These are phyloP conservation scores for Oligia strigilis DNA, from an alignment of 2,888 invertebrate genomes.

Conservation along the genomic window DNA sequence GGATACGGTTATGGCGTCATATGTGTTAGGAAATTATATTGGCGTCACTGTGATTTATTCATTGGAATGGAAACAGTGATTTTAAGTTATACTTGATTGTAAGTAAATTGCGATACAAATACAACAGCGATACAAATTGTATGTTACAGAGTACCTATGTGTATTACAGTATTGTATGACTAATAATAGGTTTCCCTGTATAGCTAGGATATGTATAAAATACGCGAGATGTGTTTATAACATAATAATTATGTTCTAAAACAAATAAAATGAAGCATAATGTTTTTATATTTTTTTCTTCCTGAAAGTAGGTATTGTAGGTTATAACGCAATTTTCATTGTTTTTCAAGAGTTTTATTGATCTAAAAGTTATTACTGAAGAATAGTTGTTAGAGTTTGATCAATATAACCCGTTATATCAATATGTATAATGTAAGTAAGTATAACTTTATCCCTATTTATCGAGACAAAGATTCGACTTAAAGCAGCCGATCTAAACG, in stretches of 20 bases:
- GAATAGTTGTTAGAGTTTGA: background rate
- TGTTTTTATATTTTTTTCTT: background rate
- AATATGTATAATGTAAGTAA: no score
- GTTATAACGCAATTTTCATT: no score
- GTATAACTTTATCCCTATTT: background rate
- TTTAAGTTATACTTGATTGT: background rate
- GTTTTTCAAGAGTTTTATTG: background rate
- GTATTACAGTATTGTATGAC: no score
- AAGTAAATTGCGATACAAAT: no score
- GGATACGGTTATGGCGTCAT: background rate
- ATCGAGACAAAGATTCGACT: background rate
- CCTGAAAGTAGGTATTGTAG: background rate
- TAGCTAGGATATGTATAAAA: no score
- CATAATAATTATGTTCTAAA: background rate
- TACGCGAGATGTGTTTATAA: no score
- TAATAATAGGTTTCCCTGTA: no score
- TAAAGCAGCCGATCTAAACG: background rate
- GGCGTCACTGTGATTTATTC: background rate
- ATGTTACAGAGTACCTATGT: no score
- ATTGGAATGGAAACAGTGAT: background rate
- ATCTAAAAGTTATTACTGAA: background rate
- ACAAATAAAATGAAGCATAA: background rate
- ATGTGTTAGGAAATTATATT: background rate
- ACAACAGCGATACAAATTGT: no score
- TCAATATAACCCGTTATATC: no score